Base-by-base conservation (phyloP, 2,113 vertebrate species). In the Lamprotornis superbus region DNA sequence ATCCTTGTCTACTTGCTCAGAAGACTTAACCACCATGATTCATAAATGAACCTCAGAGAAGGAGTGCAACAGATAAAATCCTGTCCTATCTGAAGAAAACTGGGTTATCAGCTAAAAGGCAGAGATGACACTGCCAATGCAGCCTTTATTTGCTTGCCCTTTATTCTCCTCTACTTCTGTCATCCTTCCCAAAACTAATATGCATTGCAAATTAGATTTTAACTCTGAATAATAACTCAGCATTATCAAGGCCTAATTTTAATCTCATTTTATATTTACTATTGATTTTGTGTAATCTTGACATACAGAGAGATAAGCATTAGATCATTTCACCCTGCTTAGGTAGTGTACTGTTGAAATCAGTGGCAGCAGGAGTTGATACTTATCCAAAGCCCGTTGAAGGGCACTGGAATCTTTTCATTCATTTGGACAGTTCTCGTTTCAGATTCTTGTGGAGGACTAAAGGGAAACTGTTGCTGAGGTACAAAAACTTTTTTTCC, bases 161-260 rank as follows among this genome's bases (percentile, higher is more conserved):
- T 70, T 91, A 83, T 87, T 88, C 13, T 87, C 83, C 75, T 74
- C 30, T 74, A 15, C 13, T 83, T 85, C 87, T 88, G 63, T 73
- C 47, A 88, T 76, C 39, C 24, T 85, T 80, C 50, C 46, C 39
- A 52, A 95, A 87, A 77, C 50, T 59, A 76, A 79, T 69, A 25
- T 76, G 42, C 37, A 56, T 83, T 95, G 44, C 46, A 97, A 90
- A 96, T 95, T 59, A 86, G 74, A 75, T 86, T 95, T 90, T 90
- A 92, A 86, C 83, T 94, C 85, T 86, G 79, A 93, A 93, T 92
- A 93, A 81, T 86, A 92, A 93, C 4, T 87, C 52, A 74, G 17
- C 22, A 63, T 83, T 95, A 90, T 49, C 68, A 68, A 86, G 60
- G 44, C 28, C 82, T 94, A 85, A 93, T 88, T 94, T 63, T 74